Conservation (phyloP, 2,888 invertebrate genomes). For the Teleiodes luculella region DNA sequence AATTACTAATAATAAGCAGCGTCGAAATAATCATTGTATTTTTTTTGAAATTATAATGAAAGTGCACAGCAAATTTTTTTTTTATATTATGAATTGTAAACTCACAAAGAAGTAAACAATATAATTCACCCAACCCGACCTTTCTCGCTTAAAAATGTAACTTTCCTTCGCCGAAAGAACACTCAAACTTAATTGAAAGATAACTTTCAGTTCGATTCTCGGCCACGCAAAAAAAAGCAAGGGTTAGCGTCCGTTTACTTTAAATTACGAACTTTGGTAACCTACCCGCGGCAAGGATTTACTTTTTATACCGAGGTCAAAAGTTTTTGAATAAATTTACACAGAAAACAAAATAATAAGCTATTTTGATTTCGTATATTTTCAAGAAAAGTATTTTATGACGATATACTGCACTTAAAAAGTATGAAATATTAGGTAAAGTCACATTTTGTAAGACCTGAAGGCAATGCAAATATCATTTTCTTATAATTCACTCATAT, state of each 20-base stretch:
- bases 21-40: too few species aligned
- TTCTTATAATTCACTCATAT: too few species aligned
- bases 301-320: slow-evolving; percentile 7
- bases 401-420: too few species aligned
- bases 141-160: slow-evolving; percentile 30
- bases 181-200: slow-evolving; percentile 68
- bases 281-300: slow-evolving; percentile 27
- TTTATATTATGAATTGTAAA: background rate
- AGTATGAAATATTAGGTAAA: too few species aligned
- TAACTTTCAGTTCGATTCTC: slow-evolving; percentile 53
- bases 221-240: slow-evolving; percentile 50
- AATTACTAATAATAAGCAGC: too few species aligned
- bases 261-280: slow-evolving; percentile 47
- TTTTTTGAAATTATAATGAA: too few species aligned
- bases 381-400: too few species aligned
- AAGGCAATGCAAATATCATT: too few species aligned
- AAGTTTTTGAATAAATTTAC: slow-evolving; percentile 8
- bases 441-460: too few species aligned
- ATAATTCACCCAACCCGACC: background rate
- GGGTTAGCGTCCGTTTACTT: slow-evolving; percentile 60
- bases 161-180: slow-evolving; percentile 31
- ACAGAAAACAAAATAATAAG: background rate
- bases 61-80: too few species aligned
- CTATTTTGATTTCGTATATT: too few species aligned
- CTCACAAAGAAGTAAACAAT: background rate